These are phyloP conservation scores for Agelas oroides DNA, from an alignment of 37 sponge, comb jelly and placozoan species.

Conservation along the genomic window DNA sequence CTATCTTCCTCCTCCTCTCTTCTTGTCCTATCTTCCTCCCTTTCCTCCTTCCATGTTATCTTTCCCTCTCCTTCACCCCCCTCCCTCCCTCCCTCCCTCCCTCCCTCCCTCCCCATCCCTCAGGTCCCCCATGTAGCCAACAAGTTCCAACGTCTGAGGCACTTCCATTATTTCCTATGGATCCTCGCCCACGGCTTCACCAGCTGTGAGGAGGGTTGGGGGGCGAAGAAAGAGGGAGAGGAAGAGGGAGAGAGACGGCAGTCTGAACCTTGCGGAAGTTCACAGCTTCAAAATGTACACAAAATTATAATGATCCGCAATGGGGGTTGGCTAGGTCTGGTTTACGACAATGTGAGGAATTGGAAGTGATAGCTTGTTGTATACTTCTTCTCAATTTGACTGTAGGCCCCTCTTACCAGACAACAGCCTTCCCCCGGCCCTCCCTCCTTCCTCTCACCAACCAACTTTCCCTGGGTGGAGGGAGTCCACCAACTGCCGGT, in stretches of 20 bases:
- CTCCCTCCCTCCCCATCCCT: no score
- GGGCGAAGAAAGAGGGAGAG: not conserved
- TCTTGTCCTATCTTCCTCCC: no score
- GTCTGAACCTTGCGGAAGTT: no score
- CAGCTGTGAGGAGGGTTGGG: not conserved
- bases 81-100: not conserved
- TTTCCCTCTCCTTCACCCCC: not conserved
- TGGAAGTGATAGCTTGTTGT: no score
- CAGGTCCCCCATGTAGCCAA: not conserved
- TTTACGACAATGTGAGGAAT: no score
- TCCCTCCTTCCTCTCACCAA: constrained; percentile 4
- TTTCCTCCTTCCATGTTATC: not conserved
- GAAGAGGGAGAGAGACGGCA: not conserved
- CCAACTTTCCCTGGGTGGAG: constrained; percentile 40
- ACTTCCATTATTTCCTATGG: constrained; percentile 69
- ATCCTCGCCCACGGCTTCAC: constrained; percentile 15
- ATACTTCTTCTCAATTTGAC: no score
- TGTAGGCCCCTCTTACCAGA: no score
- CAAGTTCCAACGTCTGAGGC: constrained; percentile 41
- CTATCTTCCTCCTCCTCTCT: no score
- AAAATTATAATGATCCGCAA: no score
- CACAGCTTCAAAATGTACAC: no score
- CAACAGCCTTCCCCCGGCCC: not conserved
- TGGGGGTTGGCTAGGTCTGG: no score
- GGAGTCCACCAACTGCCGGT: constrained; percentile 14